Evolutionary conservation across 2,888 invertebrate species (phyloP).

Genomic region (Lasioglossum figueresi): DNA sequence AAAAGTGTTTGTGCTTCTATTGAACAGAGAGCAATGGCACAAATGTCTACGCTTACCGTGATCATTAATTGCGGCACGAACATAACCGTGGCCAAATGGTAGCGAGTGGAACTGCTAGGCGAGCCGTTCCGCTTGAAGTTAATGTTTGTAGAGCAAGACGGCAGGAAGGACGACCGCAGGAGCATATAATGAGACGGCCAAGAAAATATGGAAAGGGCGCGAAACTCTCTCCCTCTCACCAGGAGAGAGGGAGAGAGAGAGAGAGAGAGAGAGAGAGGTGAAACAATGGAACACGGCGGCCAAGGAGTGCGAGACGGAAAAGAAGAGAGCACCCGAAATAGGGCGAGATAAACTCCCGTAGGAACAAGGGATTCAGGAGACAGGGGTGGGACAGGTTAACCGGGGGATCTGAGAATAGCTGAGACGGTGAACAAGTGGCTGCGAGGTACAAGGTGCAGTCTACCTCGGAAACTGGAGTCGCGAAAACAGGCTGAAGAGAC

Average conservation of each 20-base stretch:
- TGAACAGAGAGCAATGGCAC: background rate
- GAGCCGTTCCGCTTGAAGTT: constrained; percentile 48
- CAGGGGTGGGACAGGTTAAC: constrained; percentile 5
- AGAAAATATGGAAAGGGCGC: constrained; percentile 30
- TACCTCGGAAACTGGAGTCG: background rate
- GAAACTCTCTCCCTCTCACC: background rate
- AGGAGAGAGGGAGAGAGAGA: background rate
- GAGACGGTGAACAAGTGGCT: constrained; percentile 11
- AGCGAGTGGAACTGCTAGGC: constrained; percentile 31
- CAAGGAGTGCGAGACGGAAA: background rate
- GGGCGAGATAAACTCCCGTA: background rate
- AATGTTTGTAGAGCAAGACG: constrained; percentile 42
- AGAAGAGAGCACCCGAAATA: background rate
- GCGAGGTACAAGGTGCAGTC: background rate
- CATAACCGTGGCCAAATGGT: constrained; percentile 46
- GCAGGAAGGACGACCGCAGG: constrained; percentile 36
- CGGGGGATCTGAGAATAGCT: background rate
- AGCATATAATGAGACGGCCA: constrained; percentile 36
- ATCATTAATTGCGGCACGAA: background rate
- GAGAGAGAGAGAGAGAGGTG: background rate
- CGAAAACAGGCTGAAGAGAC: background rate
- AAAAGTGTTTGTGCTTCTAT: no score
- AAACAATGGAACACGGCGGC: background rate
- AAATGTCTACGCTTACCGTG: background rate
- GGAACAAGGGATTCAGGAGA: background rate